phyloP scores from a whole-genome alignment of 2,888 invertebrate species.

The Eubasilissa splendida region DNA sequence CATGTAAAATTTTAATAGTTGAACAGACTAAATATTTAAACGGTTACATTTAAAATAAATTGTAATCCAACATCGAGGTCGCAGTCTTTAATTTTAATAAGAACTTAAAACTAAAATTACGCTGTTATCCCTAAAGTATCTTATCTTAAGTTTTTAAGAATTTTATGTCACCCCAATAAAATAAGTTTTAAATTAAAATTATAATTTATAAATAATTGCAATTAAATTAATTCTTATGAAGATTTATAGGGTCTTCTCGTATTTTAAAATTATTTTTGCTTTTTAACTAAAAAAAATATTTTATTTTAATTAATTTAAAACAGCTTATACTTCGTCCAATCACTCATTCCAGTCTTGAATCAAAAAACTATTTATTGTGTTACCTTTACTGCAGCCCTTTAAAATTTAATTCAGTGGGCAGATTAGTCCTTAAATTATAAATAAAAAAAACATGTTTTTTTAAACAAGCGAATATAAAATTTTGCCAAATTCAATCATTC shows the following conservation, averaged over 20 bases:
- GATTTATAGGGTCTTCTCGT: conserved; percentile 88
- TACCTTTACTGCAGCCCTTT: conserved; percentile 88
- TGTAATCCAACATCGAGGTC: conserved; percentile 94
- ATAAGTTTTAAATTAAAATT: conserved; percentile 64
- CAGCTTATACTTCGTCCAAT: conserved; percentile 78
- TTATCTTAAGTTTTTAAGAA: conserved; percentile 77
- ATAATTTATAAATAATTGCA: conserved; percentile 63
- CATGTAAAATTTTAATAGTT: conserved; percentile 88
- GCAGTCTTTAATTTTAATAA: conserved; percentile 82
- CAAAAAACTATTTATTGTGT: conserved; percentile 87
- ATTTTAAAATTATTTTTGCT: conserved; percentile 77
- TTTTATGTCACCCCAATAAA: conserved; percentile 79
- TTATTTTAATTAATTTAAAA: conserved; percentile 71
- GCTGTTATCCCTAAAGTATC: conserved; percentile 91
- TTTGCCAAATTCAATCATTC: conserved; percentile 77
- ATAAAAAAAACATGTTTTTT: conserved; percentile 82
- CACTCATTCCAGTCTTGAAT: conserved; percentile 86
- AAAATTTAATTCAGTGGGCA: conserved; percentile 79
- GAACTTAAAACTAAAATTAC: conserved; percentile 84
- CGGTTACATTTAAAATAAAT: conserved; percentile 78
- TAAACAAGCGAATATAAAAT: conserved; percentile 80
- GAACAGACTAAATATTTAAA: conserved; percentile 84
- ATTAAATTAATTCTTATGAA: conserved; percentile 70
- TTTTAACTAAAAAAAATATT: conserved; percentile 78
- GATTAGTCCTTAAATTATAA: conserved; percentile 77